phyloP scores from a whole-genome alignment of 1,140 invertebrate genomes.

The Thrips palmi region DNA sequence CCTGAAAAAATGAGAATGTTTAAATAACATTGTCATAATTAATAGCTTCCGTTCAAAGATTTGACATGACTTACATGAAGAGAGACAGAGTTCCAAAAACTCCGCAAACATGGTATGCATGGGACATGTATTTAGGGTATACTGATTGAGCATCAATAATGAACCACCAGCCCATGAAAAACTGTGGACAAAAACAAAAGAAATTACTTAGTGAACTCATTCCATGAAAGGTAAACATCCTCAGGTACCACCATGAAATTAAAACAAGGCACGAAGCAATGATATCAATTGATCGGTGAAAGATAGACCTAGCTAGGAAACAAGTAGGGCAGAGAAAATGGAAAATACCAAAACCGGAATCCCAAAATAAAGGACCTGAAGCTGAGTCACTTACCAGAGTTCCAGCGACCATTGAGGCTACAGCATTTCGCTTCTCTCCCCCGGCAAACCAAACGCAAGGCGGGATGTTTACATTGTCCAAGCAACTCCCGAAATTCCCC shows the following conservation, averaged over 20 bases:
- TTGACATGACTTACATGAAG: slow-evolving; percentile 53
- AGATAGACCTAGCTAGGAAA: no score
- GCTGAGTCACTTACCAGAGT: slow-evolving; percentile 42
- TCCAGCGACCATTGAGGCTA: slow-evolving; percentile 67
- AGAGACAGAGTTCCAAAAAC: slow-evolving; percentile 85
- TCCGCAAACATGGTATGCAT: slow-evolving; percentile 83
- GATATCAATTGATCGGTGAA: no score
- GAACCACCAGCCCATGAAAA: slow-evolving; percentile 94
- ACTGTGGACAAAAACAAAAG: slow-evolving; percentile 38
- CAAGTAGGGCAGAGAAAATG: no score
- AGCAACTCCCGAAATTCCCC: no score
- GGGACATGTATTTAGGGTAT: slow-evolving; percentile 50
- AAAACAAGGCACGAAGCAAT: slow-evolving; percentile 8
- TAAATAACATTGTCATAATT: background rate
- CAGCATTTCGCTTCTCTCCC: slow-evolving; percentile 58
- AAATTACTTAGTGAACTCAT: slow-evolving; percentile 20
- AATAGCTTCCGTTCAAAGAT: background rate
- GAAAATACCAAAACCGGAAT: no score
- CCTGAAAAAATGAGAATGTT: slow-evolving; percentile 27
- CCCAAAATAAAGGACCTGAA: slow-evolving; percentile 7
- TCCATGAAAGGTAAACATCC: no score
- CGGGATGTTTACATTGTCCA: slow-evolving; percentile 30
- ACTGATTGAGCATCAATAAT: slow-evolving; percentile 83
- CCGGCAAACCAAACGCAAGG: slow-evolving; percentile 40
- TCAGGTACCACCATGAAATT: slow-evolving; percentile 6